A percentile compares a stretch with the other conserved stretches of the same genome.
phyloP scores from a whole-genome alignment of 1,140 invertebrate species.

The Drosophila nigromelanica region DNA sequence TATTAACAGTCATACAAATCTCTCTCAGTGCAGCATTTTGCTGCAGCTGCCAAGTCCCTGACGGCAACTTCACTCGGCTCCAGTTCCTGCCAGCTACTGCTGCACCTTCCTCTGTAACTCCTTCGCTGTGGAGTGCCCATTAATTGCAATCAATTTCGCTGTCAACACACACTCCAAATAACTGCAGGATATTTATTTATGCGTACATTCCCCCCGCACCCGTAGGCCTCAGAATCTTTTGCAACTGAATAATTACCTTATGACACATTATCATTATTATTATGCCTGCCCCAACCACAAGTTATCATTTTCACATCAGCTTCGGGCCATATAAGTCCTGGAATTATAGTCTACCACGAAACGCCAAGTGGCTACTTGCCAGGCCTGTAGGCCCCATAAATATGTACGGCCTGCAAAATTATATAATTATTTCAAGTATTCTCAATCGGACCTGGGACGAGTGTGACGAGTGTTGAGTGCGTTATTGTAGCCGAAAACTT shows the following conservation, averaged over 20 bases:
- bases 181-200: constrained; percentile 81
- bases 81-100: constrained; percentile 7
- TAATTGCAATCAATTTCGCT: constrained; percentile 82
- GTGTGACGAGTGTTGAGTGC: constrained; percentile 44
- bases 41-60: constrained; percentile 4
- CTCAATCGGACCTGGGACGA: constrained; percentile 38
- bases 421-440: constrained; percentile 76
- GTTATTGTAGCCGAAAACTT: constrained; percentile 42
- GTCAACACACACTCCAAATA: constrained; percentile 81
- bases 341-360: constrained; percentile 54
- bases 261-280: constrained; percentile 83
- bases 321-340: constrained; percentile 30
- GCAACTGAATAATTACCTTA: constrained; percentile 82
- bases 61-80: constrained; percentile 17
- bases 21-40: constrained; percentile 12
- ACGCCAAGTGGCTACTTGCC: constrained; percentile 4
- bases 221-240: constrained; percentile 45
- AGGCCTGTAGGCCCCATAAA: constrained; percentile 57
- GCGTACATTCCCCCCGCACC: constrained; percentile 13
- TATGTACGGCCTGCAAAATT: constrained; percentile 68
- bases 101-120: not conserved
- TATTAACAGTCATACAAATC: constrained; percentile 15
- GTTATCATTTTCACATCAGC: constrained; percentile 63
- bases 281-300: constrained; percentile 49
- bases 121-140: constrained; percentile 29